A percentile compares a stretch with the other conserved stretches of the same genome.
Evolutionary conservation across 1,140 invertebrate genomes (phyloP).

Genomic region (Battus philenor): DNA sequence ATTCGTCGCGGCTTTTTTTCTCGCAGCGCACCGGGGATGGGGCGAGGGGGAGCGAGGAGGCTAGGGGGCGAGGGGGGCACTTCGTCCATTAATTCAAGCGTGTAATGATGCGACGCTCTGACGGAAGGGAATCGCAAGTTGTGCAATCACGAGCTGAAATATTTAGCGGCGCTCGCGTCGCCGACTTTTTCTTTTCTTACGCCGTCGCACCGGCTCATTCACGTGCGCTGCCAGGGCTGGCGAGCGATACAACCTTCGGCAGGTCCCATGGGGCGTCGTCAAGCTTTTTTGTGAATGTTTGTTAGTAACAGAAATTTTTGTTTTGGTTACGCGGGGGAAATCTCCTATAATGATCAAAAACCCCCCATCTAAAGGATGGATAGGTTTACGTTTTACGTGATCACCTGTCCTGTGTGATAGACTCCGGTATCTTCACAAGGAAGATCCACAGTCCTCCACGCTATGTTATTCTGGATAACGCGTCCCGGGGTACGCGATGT

Average conservation of each 20-base stretch:
- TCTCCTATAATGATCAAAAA: too few relatives aligned
- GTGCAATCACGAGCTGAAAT: conserved; percentile 57
- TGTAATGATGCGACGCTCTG: conserved; percentile 48
- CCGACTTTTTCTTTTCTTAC: conserved; percentile 26
- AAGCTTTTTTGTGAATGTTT: too few relatives aligned
- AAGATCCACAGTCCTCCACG: too few relatives aligned
- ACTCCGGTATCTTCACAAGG: too few relatives aligned
- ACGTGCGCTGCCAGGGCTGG: conserved; percentile 21
- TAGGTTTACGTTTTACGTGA: too few relatives aligned
- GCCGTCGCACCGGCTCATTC: conserved; percentile 24
- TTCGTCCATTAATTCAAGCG: conserved; percentile 40
- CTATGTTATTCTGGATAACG: too few relatives aligned
- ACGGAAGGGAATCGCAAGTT: conserved; percentile 47
- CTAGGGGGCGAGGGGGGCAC: conserved; percentile 16
- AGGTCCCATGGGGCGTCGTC: background rate
- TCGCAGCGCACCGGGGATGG: conserved; percentile 13
- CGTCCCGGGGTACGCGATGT: too few relatives aligned
- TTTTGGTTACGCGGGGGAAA: background rate
- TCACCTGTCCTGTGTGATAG: too few relatives aligned
- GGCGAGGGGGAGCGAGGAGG: conserved; percentile 13
- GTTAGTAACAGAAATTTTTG: background rate
- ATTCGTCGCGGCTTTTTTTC: conserved; percentile 32
- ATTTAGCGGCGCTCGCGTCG: conserved; percentile 39
- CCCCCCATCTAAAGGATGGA: too few relatives aligned
- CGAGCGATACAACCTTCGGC: conserved; percentile 15